These are phyloP conservation scores for Chaenogobius annularis DNA, from an alignment of 2,113 vertebrate species.

Conservation along the genomic window DNA sequence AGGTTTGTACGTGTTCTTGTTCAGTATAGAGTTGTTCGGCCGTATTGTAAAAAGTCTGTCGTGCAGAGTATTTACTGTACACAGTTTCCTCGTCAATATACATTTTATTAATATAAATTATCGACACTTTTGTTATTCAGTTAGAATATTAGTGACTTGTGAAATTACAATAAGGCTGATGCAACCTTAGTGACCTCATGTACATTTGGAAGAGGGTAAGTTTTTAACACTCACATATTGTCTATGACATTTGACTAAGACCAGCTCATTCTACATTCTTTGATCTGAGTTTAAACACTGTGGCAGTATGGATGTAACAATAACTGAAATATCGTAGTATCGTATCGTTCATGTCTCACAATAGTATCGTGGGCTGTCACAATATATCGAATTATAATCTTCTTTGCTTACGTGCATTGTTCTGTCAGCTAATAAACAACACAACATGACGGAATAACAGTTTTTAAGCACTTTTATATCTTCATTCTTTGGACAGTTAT, in stretches of 20 bases:
- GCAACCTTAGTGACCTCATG: constrained; percentile 45
- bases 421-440: too few species aligned
- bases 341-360: too few species aligned
- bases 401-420: too few species aligned
- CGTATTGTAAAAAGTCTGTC: constrained; percentile 34
- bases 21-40: constrained; percentile 4
- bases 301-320: too few species aligned
- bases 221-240: constrained; percentile 38
- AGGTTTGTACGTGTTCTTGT: not conserved
- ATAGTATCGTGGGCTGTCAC: too few species aligned
- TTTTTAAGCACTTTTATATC: too few species aligned
- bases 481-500: too few species aligned
- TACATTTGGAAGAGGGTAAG: constrained; percentile 40
- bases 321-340: too few species aligned
- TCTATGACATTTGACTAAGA: constrained; percentile 56
- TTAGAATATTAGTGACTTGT: constrained; percentile 67
- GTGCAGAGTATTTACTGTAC: constrained; percentile 64
- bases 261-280: constrained; percentile 44
- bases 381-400: too few species aligned
- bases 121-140: constrained; percentile 47
- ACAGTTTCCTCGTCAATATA: constrained; percentile 47
- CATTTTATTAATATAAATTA: constrained; percentile 64
- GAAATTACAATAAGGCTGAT: constrained; percentile 56
- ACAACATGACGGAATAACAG: too few species aligned
- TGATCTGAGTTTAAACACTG: too few species aligned